Conservation (phyloP, 2,888 invertebrate genomes). For the Orchesellides sinensis region DNA sequence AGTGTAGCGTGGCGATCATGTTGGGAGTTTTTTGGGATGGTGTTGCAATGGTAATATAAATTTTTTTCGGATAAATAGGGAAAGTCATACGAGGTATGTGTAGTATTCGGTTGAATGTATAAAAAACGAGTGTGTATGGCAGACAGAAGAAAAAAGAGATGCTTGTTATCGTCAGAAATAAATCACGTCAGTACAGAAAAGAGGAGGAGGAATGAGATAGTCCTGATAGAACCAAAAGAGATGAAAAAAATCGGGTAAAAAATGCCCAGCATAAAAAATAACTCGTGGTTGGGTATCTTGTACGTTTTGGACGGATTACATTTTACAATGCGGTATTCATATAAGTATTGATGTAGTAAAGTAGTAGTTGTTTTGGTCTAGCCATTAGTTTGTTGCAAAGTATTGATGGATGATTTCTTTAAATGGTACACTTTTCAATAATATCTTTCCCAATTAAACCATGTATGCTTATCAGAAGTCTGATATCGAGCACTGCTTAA, state of each 20-base stretch:
- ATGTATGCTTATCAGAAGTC: too few relatives aligned
- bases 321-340: not conserved
- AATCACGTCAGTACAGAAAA: conserved; percentile 67
- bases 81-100: not conserved
- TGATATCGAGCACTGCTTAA: too few relatives aligned
- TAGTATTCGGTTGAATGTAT: too few relatives aligned
- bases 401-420: too few relatives aligned
- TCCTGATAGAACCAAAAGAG: conserved; percentile 26
- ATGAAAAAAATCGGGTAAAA: conserved; percentile 31
- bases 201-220: conserved; percentile 62
- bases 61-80: not conserved
- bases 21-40: too few relatives aligned
- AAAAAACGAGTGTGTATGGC: too few relatives aligned
- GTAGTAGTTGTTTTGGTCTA: too few relatives aligned
- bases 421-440: too few relatives aligned
- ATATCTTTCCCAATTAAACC: too few relatives aligned
- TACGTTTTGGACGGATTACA: not conserved
- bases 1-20: too few relatives aligned
- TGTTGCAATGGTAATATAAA: not conserved
- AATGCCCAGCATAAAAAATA: not conserved
- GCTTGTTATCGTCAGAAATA: conserved; percentile 63
- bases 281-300: not conserved
- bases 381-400: too few relatives aligned
- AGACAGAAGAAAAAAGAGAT: conserved; percentile 34
- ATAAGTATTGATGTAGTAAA: too few relatives aligned